Conservation (phyloP, 2,113 vertebrate species). For the Gulo gulo region DNA sequence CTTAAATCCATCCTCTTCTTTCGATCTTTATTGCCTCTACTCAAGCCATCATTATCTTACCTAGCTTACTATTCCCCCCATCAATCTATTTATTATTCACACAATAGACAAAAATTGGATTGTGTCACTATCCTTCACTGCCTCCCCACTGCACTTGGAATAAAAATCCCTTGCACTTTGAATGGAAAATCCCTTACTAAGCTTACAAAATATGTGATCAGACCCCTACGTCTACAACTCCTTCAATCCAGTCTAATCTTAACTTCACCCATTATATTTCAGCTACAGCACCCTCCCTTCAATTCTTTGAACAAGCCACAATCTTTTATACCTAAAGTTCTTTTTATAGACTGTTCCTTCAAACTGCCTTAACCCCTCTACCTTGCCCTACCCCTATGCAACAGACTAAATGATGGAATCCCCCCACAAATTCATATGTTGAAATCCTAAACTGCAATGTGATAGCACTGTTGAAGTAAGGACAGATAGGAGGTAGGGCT, state of each 20-base stretch:
- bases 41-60: neutral
- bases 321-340: neutral
- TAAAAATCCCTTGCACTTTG: neutral
- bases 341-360: neutral
- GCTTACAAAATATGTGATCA: neutral
- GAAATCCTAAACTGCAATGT: neutral
- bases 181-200: neutral
- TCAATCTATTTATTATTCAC: neutral
- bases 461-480: neutral
- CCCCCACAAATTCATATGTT: neutral
- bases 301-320: neutral
- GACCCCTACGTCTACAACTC: neutral
- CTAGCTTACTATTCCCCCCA: neutral
- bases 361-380: neutral
- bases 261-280: neutral
- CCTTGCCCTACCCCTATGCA: no score
- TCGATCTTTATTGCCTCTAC: neutral
- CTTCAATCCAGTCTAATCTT: neutral
- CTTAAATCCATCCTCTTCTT: neutral
- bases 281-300: neutral
- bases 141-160: neutral
- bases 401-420: neutral
- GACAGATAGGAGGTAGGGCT: neutral
- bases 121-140: neutral
- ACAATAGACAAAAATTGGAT: neutral